These are phyloP conservation scores for Cordilura impudica DNA, from an alignment of 2,888 invertebrate genomes.

Conservation along the genomic window DNA sequence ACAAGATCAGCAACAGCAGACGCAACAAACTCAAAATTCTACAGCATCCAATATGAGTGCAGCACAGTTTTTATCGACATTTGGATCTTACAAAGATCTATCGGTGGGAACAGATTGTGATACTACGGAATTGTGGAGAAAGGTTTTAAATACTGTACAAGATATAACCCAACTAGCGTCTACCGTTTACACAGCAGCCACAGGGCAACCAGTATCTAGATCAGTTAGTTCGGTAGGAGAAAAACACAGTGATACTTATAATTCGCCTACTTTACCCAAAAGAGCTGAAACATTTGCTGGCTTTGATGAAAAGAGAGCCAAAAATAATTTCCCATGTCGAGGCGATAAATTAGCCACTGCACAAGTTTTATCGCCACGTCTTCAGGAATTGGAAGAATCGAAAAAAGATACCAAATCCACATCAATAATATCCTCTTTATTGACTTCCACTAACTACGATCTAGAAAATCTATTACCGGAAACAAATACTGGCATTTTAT, in stretches of 20 bases:
- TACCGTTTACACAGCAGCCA: conserved; percentile 82
- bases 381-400: conserved; percentile 72
- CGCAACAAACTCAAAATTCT: not conserved
- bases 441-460: conserved; percentile 63
- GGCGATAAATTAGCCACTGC: conserved; percentile 78
- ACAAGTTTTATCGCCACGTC: conserved; percentile 70
- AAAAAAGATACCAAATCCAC: conserved; percentile 69
- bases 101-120: conserved; percentile 86
- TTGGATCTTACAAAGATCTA: conserved; percentile 83
- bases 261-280: conserved; percentile 91
- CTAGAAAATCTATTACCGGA: conserved; percentile 40
- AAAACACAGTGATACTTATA: conserved; percentile 90
- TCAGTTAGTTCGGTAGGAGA: conserved; percentile 97
- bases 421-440: conserved; percentile 44
- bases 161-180: conserved; percentile 88
- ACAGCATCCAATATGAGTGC: conserved; percentile 67
- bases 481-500: not conserved
- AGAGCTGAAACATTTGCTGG: conserved; percentile 98
- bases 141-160: conserved; percentile 81
- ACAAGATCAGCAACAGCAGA: conserved; percentile 52
- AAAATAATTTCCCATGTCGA: conserved; percentile 78
- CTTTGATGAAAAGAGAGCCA: conserved; percentile 84
- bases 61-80: conserved; percentile 76
- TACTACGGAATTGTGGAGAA: conserved; percentile 88
- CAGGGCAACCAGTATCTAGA: conserved; percentile 88